Evolutionary conservation across 2,797 vertebrate species (phyloP).

Genomic region (Bothrops alternatus): DNA sequence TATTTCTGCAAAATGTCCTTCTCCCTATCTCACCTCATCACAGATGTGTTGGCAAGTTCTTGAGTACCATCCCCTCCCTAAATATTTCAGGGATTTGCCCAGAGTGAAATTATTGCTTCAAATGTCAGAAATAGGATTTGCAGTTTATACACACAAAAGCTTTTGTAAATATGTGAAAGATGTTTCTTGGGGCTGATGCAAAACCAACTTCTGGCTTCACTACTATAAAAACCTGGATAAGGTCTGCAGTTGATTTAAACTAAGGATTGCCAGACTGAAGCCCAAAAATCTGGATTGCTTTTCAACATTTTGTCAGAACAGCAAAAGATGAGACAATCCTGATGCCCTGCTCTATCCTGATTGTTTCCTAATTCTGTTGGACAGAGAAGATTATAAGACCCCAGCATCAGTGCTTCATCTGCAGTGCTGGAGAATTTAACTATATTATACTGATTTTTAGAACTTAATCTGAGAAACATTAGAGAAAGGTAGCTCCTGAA

Average conservation of each 20-base stretch:
- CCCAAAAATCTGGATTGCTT: background rate
- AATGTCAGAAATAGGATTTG: conserved; percentile 12
- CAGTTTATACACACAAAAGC: background rate
- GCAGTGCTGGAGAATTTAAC: background rate
- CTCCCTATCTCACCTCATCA: conserved; percentile 32
- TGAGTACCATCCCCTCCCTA: background rate
- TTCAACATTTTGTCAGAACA: background rate
- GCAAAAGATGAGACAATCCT: background rate
- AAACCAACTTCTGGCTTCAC: background rate
- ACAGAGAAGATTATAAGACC: background rate
- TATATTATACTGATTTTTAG: background rate
- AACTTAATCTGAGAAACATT: background rate
- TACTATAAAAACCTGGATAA: background rate
- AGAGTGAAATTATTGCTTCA: conserved; percentile 32
- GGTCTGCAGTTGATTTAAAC: background rate
- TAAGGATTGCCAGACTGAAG: background rate
- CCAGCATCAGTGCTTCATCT: background rate
- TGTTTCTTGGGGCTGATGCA: fast-evolving
- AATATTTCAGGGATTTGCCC: conserved; percentile 19
- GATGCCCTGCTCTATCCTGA: background rate
- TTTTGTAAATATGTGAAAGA: background rate
- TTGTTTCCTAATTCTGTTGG: background rate
- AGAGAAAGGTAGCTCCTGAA: background rate
- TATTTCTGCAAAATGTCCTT: conserved; percentile 34
- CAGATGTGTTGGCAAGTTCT: conserved; percentile 39